Percentiles rank a stretch among this genome's conserved stretches.
Evolutionary conservation across 2,888 invertebrate genomes (phyloP).

Genomic region (Callyntrura guangdongensis): DNA sequence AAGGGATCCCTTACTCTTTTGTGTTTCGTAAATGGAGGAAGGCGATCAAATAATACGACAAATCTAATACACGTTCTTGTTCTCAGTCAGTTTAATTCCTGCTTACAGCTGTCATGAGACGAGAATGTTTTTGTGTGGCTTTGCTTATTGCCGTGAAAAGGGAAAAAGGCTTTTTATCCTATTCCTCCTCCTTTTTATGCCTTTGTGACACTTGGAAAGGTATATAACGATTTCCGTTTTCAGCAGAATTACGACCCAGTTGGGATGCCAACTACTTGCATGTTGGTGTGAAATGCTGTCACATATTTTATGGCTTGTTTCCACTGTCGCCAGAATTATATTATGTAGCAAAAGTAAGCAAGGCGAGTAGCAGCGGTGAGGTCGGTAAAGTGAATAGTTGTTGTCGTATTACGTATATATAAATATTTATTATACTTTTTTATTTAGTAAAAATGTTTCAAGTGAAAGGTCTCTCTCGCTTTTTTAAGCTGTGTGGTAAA

Average conservation of each 20-base stretch:
- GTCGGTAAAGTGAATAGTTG: constrained; percentile 34
- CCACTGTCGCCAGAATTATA: constrained; percentile 79
- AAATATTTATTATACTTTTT: constrained; percentile 9
- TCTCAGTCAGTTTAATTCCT: constrained; percentile 62
- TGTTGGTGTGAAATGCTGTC: constrained; percentile 80
- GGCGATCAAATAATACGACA: constrained; percentile 36
- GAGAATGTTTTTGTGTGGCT: constrained; percentile 70
- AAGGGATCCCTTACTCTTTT: constrained; percentile 49
- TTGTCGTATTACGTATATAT: constrained; percentile 38
- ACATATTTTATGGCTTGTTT: constrained; percentile 81
- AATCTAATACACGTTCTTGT: constrained; percentile 45
- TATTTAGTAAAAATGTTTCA: constrained; percentile 56
- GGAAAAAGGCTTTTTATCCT: constrained; percentile 51
- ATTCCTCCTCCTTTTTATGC: constrained; percentile 68
- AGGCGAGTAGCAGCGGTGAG: constrained; percentile 5
- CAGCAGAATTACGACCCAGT: constrained; percentile 79
- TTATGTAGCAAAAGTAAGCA: constrained; percentile 43
- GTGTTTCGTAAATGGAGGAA: constrained; percentile 35
- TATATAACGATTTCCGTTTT: constrained; percentile 80
- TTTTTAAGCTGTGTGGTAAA: constrained; percentile 42
- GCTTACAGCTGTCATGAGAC: constrained; percentile 52
- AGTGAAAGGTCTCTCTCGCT: constrained; percentile 63
- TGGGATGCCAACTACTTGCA: constrained; percentile 79
- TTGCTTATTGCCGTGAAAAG: constrained; percentile 35
- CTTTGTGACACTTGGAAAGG: constrained; percentile 77